These are phyloP conservation scores for Rugalucina vietnamica DNA, from an alignment of 2,888 invertebrate species.

Conservation along the genomic window DNA sequence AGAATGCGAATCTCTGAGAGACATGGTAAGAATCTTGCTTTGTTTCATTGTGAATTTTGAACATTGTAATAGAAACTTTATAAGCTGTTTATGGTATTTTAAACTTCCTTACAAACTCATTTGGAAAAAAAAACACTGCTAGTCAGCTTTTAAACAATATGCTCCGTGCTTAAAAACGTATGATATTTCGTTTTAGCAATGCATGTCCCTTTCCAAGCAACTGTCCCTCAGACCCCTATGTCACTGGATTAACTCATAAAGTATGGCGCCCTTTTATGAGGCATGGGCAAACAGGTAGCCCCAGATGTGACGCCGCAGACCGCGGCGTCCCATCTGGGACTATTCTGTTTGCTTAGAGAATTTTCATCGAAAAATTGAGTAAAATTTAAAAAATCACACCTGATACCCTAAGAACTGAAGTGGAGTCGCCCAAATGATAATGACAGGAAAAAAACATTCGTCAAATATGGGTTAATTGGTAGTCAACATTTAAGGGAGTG, in stretches of 20 bases:
- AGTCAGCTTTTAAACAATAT: neutral
- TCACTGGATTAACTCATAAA: too few species aligned
- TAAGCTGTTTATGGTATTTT: neutral
- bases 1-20: constrained; percentile 57
- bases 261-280: too few species aligned
- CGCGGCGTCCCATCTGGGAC: neutral
- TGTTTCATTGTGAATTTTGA: neutral
- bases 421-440: too few species aligned
- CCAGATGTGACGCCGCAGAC: neutral
- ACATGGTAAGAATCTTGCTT: constrained; percentile 52
- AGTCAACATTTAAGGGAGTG: constrained; percentile 68
- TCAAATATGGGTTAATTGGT: too few species aligned
- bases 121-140: neutral
- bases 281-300: too few species aligned
- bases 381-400: too few species aligned
- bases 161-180: neutral
- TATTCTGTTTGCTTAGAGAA: neutral
- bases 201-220: neutral
- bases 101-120: neutral
- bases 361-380: neutral
- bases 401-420: too few species aligned
- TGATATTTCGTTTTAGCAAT: neutral
- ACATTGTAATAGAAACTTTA: neutral
- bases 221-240: too few species aligned
- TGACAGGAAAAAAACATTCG: too few species aligned